phyloP scores from a whole-genome alignment of 1,140 invertebrate genomes.

The Amyelois transitella region DNA sequence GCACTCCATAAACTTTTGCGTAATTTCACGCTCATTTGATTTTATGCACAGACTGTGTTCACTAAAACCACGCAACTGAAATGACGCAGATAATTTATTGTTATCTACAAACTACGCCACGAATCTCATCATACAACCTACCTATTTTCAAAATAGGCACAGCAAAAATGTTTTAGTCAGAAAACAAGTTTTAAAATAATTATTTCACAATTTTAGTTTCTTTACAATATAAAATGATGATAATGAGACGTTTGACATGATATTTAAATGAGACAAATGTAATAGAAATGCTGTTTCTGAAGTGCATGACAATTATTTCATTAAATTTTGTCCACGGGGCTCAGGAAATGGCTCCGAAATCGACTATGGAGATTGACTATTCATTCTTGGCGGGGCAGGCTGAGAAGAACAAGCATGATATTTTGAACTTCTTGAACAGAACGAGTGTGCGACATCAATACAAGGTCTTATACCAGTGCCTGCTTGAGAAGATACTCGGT shows the following conservation, averaged over 20 bases:
- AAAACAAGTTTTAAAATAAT: not conserved
- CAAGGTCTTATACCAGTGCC: constrained; percentile 31
- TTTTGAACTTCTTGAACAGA: constrained; percentile 45
- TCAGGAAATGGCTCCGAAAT: not conserved
- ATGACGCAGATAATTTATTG: not conserved
- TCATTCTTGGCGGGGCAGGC: constrained; percentile 39
- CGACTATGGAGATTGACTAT: constrained; percentile 34
- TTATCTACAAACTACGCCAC: too few species aligned
- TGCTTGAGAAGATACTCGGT: constrained; percentile 41
- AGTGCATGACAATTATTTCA: not conserved
- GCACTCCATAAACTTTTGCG: constrained; percentile 14
- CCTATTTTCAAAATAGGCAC: not conserved
- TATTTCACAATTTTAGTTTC: not conserved
- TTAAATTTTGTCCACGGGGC: not conserved
- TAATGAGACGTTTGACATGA: too few species aligned
- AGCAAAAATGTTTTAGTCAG: not conserved
- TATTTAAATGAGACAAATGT: not conserved
- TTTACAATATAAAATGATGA: not conserved
- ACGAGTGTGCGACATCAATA: constrained; percentile 32
- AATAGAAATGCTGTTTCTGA: not conserved
- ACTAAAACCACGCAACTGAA: not conserved
- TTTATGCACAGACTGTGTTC: constrained; percentile 7
- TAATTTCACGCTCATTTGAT: constrained; percentile 29
- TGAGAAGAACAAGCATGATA: constrained; percentile 40
- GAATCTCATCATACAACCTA: too few species aligned